phyloP scores from a whole-genome alignment of 2,797 vertebrate genomes.

The Hydrophis major region DNA sequence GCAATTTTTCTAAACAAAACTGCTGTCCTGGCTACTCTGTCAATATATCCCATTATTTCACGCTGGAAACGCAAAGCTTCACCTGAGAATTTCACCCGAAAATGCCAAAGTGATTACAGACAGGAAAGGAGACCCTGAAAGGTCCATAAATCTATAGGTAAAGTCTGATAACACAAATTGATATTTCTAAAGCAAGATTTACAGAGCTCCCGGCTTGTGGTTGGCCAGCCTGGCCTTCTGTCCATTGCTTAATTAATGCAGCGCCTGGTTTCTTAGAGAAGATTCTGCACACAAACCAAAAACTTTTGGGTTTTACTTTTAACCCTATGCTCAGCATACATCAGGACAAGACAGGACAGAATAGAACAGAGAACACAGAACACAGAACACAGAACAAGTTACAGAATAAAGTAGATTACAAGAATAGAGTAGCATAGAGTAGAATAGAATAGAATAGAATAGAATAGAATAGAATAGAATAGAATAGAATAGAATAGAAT shows the following conservation, averaged over 20 bases:
- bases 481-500: no score
- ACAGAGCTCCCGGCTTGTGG: conserved; percentile 26
- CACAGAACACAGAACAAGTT: no score
- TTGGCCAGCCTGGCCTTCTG: conserved; percentile 24
- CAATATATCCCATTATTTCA: conserved; percentile 72
- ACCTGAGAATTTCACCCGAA: conserved; percentile 58
- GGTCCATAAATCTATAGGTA: conserved; percentile 66
- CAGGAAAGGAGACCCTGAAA: conserved; percentile 61
- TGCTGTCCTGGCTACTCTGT: conserved; percentile 61
- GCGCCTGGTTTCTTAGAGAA: conserved; percentile 27
- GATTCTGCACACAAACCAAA: conserved; percentile 40
- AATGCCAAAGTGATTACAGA: conserved; percentile 64
- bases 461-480: no score
- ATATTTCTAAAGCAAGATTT: conserved; percentile 64
- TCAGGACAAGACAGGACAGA: no score
- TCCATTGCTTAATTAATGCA: conserved; percentile 58
- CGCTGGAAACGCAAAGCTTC: conserved; percentile 52
- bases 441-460: no score
- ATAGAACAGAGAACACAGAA: no score
- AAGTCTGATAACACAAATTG: conserved; percentile 67
- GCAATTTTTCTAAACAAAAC: conserved; percentile 71
- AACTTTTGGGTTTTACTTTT: background rate
- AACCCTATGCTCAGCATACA: background rate
- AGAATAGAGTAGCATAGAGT: no score
- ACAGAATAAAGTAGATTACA: no score